Evolutionary conservation across 2,888 invertebrate species (phyloP), one percentile per base, ranked within the genome.

Genomic region (Eilema depressum): DNA sequence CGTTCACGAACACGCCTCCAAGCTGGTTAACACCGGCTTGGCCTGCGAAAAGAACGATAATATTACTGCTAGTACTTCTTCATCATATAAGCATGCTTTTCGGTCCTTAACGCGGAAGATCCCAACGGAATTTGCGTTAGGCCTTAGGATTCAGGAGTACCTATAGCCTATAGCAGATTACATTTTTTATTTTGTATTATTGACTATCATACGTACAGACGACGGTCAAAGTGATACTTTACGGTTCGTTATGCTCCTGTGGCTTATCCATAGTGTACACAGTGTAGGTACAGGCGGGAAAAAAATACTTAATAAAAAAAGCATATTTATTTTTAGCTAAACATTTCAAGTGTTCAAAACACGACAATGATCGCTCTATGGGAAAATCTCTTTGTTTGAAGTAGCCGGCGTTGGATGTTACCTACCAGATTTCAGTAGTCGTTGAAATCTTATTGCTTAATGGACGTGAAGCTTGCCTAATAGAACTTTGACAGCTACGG

Each of bases 21-120:
- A 99, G 96, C 95, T 99, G 99, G 96, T 99, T 99, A 62, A 99
- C 99, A 80, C 99, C 99, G 61, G 99, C 99, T 96, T 99, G 99
- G 87, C 99, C 99, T 99, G 96, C 12, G 86, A 47, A 47, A 20
- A 26, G n/a, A 37, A 11, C 11, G 14, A 25, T 4, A 26, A 14
- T 23, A 14, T 59, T 59, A 59, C 26, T 23, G 4, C 12, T 59
- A 14, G 23, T 57, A n/a, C 25, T 25, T 20, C n/a, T 30, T 1
- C 11, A 30, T 28, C 20, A 41, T 20, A 1, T 20, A 7, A 20
- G 20, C 20, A 20, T 47, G 5, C 0, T 20, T 20, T 5, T 20
- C 7, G 5, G 20, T 47, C 37, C 12, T 2, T 2, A 3, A 37
- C 37, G 30, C 37, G 14, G 14, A 37, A 37, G 12, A 12, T 41